These are phyloP conservation scores for Epizoanthus fatuus DNA, from an alignment of 92 coral and sea anemone genomes.

Conservation along the genomic window DNA sequence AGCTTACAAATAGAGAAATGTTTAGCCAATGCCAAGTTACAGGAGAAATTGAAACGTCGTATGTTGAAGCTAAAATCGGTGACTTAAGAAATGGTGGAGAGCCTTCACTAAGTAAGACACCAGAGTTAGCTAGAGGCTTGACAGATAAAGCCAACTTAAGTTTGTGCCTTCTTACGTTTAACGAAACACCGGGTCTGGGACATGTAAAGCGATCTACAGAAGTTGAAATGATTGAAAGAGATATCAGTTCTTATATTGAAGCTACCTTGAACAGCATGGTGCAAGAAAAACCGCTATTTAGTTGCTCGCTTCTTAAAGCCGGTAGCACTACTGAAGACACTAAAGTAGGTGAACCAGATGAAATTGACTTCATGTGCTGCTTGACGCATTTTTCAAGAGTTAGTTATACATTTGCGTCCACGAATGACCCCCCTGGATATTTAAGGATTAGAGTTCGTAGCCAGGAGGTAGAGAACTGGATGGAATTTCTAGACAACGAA, in stretches of 20 bases:
- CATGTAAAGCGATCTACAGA: conserved; percentile 45
- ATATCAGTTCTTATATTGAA: conserved; percentile 53
- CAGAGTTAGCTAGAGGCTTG: no score
- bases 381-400: conserved; percentile 43
- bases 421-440: conserved; percentile 49
- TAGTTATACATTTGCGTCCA: conserved; percentile 9
- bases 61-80: neutral
- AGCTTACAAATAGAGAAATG: neutral
- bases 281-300: conserved; percentile 20
- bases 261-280: conserved; percentile 38
- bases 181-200: conserved; percentile 53
- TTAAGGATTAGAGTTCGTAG: conserved; percentile 29
- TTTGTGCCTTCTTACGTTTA: conserved; percentile 20
- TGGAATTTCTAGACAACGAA: conserved; percentile 36
- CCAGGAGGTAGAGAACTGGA: conserved; percentile 28
- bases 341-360: conserved; percentile 62
- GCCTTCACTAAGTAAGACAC: no score
- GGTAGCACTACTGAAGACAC: conserved; percentile 66
- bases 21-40: no score
- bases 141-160: neutral
- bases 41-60: neutral
- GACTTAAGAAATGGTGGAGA: no score
- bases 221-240: conserved; percentile 46
- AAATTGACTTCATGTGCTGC: conserved; percentile 57
- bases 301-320: conserved; percentile 30